phyloP scores from a whole-genome alignment of 1,140 invertebrate species.

The Drosophila obscura region DNA sequence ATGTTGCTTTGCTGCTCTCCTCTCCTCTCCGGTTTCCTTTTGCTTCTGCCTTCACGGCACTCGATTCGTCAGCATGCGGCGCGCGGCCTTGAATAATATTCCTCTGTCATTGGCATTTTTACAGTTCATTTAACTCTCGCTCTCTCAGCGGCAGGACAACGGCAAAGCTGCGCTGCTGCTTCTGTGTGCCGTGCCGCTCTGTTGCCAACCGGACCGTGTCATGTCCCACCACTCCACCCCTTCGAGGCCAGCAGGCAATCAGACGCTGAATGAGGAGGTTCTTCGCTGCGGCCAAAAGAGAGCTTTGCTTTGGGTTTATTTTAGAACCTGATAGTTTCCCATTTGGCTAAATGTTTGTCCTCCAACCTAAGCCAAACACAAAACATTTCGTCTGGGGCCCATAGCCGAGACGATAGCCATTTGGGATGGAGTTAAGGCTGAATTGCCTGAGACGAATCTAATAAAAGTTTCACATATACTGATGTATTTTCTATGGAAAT shows the following conservation, averaged over 20 bases:
- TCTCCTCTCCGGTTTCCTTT: not conserved
- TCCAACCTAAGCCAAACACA: slow-evolving; percentile 6
- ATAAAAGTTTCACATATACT: not conserved
- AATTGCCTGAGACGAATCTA: not conserved
- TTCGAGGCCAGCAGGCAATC: not conserved
- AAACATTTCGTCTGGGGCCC: slow-evolving; percentile 7
- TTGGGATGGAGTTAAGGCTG: not conserved
- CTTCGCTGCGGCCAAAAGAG: slow-evolving; percentile 4
- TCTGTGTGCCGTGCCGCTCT: not conserved
- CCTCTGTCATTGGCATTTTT: slow-evolving; percentile 71
- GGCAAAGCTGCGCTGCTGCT: not conserved
- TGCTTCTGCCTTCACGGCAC: slow-evolving; percentile 15
- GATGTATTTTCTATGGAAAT: not conserved
- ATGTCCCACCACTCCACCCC: no score
- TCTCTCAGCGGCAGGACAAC: slow-evolving; percentile 20
- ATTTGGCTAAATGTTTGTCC: slow-evolving; percentile 21
- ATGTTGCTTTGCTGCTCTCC: no score
- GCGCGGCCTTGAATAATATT: slow-evolving; percentile 60
- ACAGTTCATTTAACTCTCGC: slow-evolving; percentile 75
- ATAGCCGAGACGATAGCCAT: not conserved
- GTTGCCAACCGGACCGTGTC: slow-evolving; percentile 34
- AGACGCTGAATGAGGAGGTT: slow-evolving; percentile 13
- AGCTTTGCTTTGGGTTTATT: slow-evolving; percentile 3
- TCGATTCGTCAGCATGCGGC: slow-evolving; percentile 36
- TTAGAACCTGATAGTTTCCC: slow-evolving; percentile 30